Conservation (phyloP, 2,113 vertebrate genomes). For the Rhizomys pruinosus region DNA sequence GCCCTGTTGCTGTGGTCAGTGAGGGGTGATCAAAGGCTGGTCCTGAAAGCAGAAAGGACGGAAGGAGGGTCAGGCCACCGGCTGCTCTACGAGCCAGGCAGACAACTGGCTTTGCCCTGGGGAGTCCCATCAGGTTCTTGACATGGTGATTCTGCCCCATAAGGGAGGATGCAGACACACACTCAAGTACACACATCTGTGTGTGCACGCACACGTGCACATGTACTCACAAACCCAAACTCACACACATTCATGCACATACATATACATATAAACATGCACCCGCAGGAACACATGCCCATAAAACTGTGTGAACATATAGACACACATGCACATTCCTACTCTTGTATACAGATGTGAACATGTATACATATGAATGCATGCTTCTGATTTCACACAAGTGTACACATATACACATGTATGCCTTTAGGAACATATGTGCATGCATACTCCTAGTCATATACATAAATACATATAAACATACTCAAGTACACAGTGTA, state of each 20-base stretch:
- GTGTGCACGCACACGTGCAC: no score
- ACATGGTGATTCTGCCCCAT: neutral
- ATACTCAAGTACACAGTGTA: neutral
- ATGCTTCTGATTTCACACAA: neutral
- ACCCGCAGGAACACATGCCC: neutral
- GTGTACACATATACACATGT: neutral
- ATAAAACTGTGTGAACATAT: neutral
- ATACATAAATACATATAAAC: neutral
- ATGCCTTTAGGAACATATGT: neutral
- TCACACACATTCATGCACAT: neutral
- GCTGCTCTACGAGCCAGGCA: accelerated
- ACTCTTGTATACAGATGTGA: neutral
- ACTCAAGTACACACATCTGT: accelerated
- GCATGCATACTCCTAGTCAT: no score
- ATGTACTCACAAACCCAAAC: no score
- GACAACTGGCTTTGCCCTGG: neutral
- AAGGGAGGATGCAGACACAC: accelerated
- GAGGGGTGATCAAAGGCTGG: constrained; percentile 82
- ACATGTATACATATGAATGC: neutral
- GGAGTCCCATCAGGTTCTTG: no score
- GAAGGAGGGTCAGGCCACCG: neutral
- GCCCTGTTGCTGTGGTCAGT: constrained; percentile 73
- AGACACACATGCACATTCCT: no score
- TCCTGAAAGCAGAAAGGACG: constrained; percentile 58
- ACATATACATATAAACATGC: neutral